These are phyloP conservation scores for Schizopygopsis pylzovi DNA, from an alignment of 2,797 vertebrate species.

Conservation along the genomic window DNA sequence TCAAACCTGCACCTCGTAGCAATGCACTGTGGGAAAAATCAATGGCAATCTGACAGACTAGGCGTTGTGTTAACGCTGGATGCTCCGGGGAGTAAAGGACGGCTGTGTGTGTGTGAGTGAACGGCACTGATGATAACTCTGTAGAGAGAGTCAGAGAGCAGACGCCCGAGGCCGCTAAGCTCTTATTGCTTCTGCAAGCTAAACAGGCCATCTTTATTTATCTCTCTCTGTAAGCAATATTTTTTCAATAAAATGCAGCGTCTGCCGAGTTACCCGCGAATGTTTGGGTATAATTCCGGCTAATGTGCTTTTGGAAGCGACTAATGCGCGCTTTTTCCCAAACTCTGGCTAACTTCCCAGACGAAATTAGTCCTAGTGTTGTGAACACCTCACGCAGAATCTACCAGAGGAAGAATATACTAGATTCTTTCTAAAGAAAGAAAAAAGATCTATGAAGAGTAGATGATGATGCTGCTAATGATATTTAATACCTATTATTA, in stretches of 20 bases:
- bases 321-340: not conserved
- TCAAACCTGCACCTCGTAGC: constrained; percentile 58
- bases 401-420: not conserved
- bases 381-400: not conserved
- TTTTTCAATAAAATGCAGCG: constrained; percentile 40
- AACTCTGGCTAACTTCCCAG: constrained; percentile 26
- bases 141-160: constrained; percentile 39
- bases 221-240: constrained; percentile 47
- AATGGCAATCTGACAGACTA: constrained; percentile 62
- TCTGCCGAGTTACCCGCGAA: constrained; percentile 3
- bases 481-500: not conserved
- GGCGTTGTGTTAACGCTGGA: constrained; percentile 58
- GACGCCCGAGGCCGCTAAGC: constrained; percentile 20
- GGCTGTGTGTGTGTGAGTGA: constrained; percentile 19
- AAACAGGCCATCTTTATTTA: constrained; percentile 48
- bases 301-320: constrained; percentile 40
- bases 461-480: not conserved
- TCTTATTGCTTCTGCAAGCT: constrained; percentile 42
- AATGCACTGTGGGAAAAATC: constrained; percentile 61
- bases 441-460: not conserved
- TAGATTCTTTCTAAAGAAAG: not conserved
- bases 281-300: constrained; percentile 31
- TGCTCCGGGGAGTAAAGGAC: constrained; percentile 46
- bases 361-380: not conserved
- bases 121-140: constrained; percentile 43